Percentiles rank a stretch among this genome's conserved stretches.
These are phyloP conservation scores for Drosophila pseudotalamancana DNA, from an alignment of 2,888 invertebrate genomes.

Conservation along the genomic window DNA sequence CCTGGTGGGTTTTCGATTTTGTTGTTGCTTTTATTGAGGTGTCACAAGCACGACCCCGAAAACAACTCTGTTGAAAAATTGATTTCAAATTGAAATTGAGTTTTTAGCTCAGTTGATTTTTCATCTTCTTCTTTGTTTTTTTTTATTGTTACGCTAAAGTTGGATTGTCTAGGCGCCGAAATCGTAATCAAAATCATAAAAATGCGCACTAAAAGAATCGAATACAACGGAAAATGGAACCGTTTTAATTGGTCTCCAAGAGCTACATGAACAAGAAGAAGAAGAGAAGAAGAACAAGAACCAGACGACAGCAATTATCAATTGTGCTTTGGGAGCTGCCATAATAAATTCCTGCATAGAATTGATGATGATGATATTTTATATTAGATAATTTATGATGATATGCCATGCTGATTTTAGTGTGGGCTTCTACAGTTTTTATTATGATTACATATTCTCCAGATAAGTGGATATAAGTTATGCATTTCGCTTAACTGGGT, in stretches of 20 bases:
- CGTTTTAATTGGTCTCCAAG: conserved; percentile 71
- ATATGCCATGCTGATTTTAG: conserved; percentile 55
- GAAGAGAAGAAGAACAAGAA: conserved; percentile 13
- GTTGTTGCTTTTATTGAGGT: conserved; percentile 70
- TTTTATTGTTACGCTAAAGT: conserved; percentile 62
- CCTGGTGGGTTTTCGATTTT: conserved; percentile 15
- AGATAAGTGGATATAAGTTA: conserved; percentile 38
- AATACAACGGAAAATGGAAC: conserved; percentile 49
- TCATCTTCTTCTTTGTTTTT: conserved; percentile 41
- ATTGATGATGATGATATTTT: conserved; percentile 63
- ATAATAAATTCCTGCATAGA: conserved; percentile 71
- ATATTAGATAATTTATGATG: conserved; percentile 67
- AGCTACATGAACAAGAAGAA: too few species aligned
- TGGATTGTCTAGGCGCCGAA: conserved; percentile 64
- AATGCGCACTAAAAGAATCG: conserved; percentile 33
- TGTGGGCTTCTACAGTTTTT: conserved; percentile 45
- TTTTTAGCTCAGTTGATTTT: conserved; percentile 44
- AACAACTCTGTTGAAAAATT: conserved; percentile 76
- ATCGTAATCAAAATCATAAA: conserved; percentile 78
- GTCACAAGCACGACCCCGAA: conserved; percentile 58
- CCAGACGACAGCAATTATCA: conserved; percentile 71
- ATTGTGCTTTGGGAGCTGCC: conserved; percentile 63
- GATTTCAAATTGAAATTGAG: conserved; percentile 73
- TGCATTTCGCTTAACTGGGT: conserved; percentile 31
- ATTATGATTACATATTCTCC: conserved; percentile 46